phyloP scores from a whole-genome alignment of 2,888 invertebrate species.

The Candidula unifasciata region DNA sequence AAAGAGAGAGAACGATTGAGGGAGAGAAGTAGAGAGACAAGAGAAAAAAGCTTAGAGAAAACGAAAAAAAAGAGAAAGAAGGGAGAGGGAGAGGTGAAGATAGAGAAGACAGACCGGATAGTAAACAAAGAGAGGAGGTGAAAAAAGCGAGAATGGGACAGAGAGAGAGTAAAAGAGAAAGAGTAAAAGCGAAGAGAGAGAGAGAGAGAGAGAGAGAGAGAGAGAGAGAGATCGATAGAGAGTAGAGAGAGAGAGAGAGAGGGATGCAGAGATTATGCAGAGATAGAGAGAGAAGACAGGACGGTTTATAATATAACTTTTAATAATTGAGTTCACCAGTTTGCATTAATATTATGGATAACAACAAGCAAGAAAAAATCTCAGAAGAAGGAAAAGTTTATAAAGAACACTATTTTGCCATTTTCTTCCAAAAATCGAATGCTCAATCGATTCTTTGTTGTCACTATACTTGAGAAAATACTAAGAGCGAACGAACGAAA shows the following conservation, averaged over 20 bases:
- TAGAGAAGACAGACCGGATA: slow-evolving; percentile 39
- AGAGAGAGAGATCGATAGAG: background rate
- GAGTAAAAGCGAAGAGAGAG: background rate
- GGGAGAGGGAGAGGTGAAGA: background rate
- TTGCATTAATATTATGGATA: too few relatives aligned
- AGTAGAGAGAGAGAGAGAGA: background rate
- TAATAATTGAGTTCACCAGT: too few relatives aligned
- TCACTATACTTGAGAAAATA: too few relatives aligned
- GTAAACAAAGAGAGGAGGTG: background rate
- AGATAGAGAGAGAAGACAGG: background rate
- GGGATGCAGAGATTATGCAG: background rate
- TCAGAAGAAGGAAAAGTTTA: too few relatives aligned
- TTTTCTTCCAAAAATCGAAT: too few relatives aligned
- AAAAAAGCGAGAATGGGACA: background rate
- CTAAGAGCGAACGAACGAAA: too few relatives aligned
- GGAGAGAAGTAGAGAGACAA: background rate
- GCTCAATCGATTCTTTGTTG: too few relatives aligned
- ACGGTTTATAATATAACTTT: too few relatives aligned
- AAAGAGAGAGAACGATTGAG: background rate
- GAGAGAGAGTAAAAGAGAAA: background rate
- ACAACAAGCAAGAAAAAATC: too few relatives aligned
- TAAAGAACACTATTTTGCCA: too few relatives aligned
- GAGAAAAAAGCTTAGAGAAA: too few relatives aligned
- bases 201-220: background rate
- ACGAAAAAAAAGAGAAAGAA: background rate